Evolutionary conservation across 2,888 invertebrate species (phyloP).

Genomic region (Lysandra bellargus): DNA sequence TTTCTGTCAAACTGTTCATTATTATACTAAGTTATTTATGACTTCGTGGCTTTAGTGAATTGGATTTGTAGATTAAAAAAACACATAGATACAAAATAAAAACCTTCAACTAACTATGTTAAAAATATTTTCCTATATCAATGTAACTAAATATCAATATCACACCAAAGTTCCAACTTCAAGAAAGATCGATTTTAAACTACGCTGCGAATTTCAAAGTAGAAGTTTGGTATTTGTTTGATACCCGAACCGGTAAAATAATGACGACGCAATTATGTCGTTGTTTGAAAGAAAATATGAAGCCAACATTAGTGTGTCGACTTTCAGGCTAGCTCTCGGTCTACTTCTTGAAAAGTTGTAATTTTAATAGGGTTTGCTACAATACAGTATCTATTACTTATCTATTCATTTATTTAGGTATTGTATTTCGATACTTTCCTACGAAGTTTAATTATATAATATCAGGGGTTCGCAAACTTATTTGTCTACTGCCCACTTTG

Average conservation of each 20-base stretch:
- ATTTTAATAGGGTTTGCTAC: neutral
- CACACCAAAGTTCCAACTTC: neutral
- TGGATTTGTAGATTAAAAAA: too few species aligned
- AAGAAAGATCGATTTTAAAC: conserved; percentile 3
- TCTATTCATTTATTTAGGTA: too few species aligned
- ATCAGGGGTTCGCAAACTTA: too few species aligned
- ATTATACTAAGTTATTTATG: too few species aligned
- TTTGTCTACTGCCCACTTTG: too few species aligned
- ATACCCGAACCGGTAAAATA: conserved; percentile 14
- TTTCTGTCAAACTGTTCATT: too few species aligned
- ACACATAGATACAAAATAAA: too few species aligned
- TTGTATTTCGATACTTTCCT: too few species aligned
- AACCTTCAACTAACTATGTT: too few species aligned
- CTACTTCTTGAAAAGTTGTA: neutral
- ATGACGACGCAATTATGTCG: neutral
- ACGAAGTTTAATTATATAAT: too few species aligned
- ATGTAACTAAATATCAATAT: neutral
- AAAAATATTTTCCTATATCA: neutral
- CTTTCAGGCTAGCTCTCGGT: neutral
- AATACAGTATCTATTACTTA: neutral
- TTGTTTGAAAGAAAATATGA: conserved; percentile 7
- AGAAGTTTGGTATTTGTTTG: conserved; percentile 1
- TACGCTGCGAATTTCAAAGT: conserved; percentile 6
- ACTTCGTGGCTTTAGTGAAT: too few species aligned
- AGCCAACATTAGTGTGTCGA: neutral